Percentiles rank a stretch among this genome's conserved stretches.
Evolutionary conservation across 1,140 invertebrate species (phyloP).

Genomic region (Tetragonula clypearis): DNA sequence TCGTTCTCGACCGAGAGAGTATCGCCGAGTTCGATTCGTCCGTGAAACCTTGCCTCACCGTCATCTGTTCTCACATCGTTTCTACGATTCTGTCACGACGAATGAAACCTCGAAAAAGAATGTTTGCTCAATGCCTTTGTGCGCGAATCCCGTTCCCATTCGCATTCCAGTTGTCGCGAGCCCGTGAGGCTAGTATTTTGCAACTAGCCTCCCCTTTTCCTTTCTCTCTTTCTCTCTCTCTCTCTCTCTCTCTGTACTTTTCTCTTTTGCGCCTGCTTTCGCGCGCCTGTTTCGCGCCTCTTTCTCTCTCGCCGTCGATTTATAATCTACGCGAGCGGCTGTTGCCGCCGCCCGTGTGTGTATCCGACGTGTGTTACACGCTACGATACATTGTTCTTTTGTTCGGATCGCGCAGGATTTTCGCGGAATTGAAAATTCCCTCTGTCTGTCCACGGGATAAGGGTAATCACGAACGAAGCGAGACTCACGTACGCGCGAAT

Average conservation of each 20-base stretch:
- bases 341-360: background rate
- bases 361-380: constrained; percentile 17
- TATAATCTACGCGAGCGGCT: constrained; percentile 34
- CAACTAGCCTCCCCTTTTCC: constrained; percentile 49
- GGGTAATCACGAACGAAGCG: background rate
- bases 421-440: constrained; percentile 23
- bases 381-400: constrained; percentile 18
- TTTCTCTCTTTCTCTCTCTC: background rate
- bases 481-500: background rate
- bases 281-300: background rate
- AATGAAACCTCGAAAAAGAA: constrained; percentile 64
- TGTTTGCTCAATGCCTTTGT: constrained; percentile 64
- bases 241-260: background rate
- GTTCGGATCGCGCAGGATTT: background rate
- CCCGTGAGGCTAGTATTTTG: constrained; percentile 43
- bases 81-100: constrained; percentile 67
- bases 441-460: background rate
- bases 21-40: constrained; percentile 59
- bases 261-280: background rate
- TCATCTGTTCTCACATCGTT: constrained; percentile 69
- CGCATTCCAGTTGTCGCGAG: constrained; percentile 50
- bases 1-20: constrained; percentile 41
- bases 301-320: constrained; percentile 24
- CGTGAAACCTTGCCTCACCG: constrained; percentile 61
- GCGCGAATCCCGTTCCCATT: constrained; percentile 60